Conservation (phyloP, 2,888 invertebrate genomes). For the Didymodactylos carnosus region DNA sequence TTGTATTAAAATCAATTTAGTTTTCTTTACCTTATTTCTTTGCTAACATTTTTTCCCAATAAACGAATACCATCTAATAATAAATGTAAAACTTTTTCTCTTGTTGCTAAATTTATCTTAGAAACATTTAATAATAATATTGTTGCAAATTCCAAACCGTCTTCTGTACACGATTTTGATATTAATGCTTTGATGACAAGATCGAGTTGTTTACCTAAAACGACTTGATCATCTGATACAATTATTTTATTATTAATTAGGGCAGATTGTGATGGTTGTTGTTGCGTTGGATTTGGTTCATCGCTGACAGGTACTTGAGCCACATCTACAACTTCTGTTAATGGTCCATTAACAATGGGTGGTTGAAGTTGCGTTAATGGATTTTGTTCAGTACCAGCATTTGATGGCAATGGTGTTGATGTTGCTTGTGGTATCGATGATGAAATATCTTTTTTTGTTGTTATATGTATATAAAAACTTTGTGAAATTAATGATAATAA, state of each 20-base stretch:
- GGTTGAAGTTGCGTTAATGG: slow-evolving; percentile 11
- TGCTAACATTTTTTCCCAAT: slow-evolving; percentile 52
- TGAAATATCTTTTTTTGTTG: neutral
- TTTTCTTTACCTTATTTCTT: slow-evolving; percentile 45
- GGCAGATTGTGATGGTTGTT: neutral
- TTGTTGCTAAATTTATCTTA: slow-evolving; percentile 37
- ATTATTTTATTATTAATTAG: neutral
- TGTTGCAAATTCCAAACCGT: slow-evolving; percentile 63
- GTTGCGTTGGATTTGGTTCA: too few species aligned
- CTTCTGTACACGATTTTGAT: slow-evolving; percentile 61
- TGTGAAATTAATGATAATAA: neutral
- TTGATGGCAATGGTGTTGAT: neutral
- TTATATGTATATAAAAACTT: neutral
- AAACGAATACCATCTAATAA: slow-evolving; percentile 53
- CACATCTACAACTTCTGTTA: neutral
- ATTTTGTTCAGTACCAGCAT: too few species aligned
- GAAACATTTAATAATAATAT: slow-evolving; percentile 55
- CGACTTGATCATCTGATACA: slow-evolving; percentile 19
- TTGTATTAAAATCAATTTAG: too few species aligned
- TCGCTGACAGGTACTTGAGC: slow-evolving; percentile 12
- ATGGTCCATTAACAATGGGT: neutral
- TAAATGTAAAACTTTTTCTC: slow-evolving; percentile 44
- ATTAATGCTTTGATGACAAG: slow-evolving; percentile 50
- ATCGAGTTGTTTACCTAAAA: slow-evolving; percentile 43
- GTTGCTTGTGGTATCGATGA: neutral